Evolutionary conservation across 2,113 vertebrate species (phyloP).

Genomic region (Periophthalmus modestus): DNA sequence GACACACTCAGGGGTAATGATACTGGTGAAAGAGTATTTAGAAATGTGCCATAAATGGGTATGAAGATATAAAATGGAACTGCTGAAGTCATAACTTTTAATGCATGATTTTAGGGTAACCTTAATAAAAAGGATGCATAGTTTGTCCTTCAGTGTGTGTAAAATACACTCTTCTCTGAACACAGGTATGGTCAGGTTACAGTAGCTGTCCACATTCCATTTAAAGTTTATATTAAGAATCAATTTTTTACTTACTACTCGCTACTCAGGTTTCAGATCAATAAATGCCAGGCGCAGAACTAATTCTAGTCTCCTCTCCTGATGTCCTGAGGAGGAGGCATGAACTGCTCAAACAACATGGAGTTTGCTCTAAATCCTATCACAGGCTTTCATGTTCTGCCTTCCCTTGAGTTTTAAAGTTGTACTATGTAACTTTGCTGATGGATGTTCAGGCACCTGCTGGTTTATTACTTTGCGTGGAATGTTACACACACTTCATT

Average conservation of each 20-base stretch:
- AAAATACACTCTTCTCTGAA: neutral
- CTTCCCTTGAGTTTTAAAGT: too few species aligned
- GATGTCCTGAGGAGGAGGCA: neutral
- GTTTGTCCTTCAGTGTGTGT: neutral
- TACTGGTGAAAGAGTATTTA: slow-evolving; percentile 10
- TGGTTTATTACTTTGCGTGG: too few species aligned
- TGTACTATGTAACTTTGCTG: too few species aligned
- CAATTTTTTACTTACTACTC: neutral
- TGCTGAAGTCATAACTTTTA: slow-evolving; percentile 5
- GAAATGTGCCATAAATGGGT: slow-evolving; percentile 1
- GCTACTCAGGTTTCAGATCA: slow-evolving; percentile 1
- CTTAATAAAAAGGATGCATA: neutral
- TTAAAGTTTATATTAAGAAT: neutral
- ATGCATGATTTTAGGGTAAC: neutral
- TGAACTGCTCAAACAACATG: too few species aligned
- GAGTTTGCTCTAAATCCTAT: neutral
- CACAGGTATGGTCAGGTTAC: neutral
- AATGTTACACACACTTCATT: too few species aligned
- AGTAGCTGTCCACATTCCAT: neutral
- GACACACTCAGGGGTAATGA: slow-evolving; percentile 52
- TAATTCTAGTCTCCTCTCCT: neutral
- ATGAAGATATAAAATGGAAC: neutral
- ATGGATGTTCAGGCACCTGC: too few species aligned
- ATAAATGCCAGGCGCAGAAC: neutral
- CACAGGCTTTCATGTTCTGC: neutral